Conservation (phyloP, 2,888 invertebrate genomes). For the Sympetrum striolatum region DNA sequence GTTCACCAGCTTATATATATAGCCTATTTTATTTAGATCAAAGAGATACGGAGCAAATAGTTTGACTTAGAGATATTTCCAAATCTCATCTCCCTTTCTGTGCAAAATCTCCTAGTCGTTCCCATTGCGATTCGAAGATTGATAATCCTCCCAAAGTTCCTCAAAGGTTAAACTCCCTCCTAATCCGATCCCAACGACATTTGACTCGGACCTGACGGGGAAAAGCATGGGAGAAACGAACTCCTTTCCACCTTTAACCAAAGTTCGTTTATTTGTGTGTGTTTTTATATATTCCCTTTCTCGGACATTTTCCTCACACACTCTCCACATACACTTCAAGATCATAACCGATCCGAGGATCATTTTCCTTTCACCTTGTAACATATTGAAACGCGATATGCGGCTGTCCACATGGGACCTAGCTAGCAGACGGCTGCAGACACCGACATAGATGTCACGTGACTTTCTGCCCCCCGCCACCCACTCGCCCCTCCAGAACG, state of each 20-base stretch:
- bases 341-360: not conserved
- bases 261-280: not conserved
- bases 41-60: too few relatives aligned
- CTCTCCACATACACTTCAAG: not conserved
- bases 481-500: not conserved
- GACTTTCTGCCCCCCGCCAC: not conserved
- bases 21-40: too few relatives aligned
- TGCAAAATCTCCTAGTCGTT: not conserved
- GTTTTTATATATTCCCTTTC: not conserved
- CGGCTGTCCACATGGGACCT: not conserved
- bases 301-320: not conserved
- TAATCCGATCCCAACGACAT: not conserved
- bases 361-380: not conserved
- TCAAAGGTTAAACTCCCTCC: not conserved
- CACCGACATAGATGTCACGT: not conserved
- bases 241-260: not conserved
- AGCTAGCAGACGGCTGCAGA: not conserved
- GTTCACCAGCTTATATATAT: too few relatives aligned
- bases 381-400: not conserved
- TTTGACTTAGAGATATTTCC: too few relatives aligned
- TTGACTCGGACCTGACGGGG: not conserved
- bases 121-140: not conserved
- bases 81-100: not conserved
- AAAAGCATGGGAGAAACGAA: not conserved
- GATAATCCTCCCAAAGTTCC: not conserved